These are phyloP conservation scores for Cyclophora punctaria DNA, from an alignment of 2,888 invertebrate species.

Conservation along the genomic window DNA sequence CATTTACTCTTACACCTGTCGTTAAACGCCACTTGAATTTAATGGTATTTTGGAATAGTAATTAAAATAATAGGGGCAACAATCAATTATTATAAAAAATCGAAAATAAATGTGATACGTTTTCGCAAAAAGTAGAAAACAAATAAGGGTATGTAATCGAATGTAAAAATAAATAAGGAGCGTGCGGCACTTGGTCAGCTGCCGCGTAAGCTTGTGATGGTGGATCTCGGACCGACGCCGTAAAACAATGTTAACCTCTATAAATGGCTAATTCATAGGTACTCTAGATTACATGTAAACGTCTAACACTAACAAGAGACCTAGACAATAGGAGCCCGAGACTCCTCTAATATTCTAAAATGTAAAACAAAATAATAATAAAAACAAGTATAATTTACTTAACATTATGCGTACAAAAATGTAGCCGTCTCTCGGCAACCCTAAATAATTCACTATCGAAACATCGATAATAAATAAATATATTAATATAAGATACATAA, in stretches of 20 bases:
- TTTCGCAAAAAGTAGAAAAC: too few species aligned
- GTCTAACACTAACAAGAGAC: constrained; percentile 48
- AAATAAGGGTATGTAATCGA: too few species aligned
- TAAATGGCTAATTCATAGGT: constrained; percentile 48
- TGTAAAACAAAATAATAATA: constrained; percentile 59
- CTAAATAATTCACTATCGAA: constrained; percentile 47
- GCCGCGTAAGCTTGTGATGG: constrained; percentile 37
- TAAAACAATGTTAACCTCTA: constrained; percentile 53
- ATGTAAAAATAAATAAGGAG: too few species aligned
- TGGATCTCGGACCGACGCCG: constrained; percentile 38
- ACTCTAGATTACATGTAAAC: constrained; percentile 46
- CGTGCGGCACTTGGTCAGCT: constrained; percentile 23
- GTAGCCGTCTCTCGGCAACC: constrained; percentile 42
- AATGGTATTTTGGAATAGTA: constrained; percentile 1
- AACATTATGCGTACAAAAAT: constrained; percentile 72
- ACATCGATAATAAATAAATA: constrained; percentile 62
- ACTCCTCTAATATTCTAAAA: constrained; percentile 40
- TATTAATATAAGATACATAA: constrained; percentile 62
- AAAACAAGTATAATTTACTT: constrained; percentile 74
- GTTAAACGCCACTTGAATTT: background rate
- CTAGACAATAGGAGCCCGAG: constrained; percentile 30
- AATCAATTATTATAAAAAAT: too few species aligned
- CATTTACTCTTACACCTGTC: constrained; percentile 14
- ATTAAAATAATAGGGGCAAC: too few species aligned
- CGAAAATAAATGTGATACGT: too few species aligned